Evolutionary conservation across 2,888 invertebrate genomes (phyloP).

Genomic region (Mermis nigrescens): DNA sequence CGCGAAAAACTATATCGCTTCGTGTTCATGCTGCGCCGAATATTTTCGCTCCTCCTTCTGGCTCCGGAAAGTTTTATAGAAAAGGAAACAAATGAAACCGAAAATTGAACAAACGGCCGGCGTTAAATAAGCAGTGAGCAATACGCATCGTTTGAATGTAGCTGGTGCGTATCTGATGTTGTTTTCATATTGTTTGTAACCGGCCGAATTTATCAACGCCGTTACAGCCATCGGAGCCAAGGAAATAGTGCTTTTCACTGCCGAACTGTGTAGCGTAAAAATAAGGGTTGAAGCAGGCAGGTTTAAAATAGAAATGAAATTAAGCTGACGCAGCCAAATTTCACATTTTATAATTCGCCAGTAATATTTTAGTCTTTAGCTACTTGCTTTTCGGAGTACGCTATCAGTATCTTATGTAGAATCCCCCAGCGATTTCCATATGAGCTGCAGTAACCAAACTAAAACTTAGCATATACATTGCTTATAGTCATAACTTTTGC

Average conservation of each 20-base stretch:
- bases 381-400: too few relatives aligned
- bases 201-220: not conserved
- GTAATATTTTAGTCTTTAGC: too few relatives aligned
- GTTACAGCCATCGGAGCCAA: not conserved
- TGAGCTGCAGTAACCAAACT: too few relatives aligned
- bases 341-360: too few relatives aligned
- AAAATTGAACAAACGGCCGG: not conserved
- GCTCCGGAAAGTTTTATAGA: not conserved
- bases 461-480: too few relatives aligned
- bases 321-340: too few relatives aligned
- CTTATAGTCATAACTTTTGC: too few relatives aligned
- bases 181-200: not conserved
- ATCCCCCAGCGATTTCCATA: too few relatives aligned
- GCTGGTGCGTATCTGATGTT: not conserved
- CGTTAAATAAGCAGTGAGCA: not conserved
- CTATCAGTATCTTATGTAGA: too few relatives aligned
- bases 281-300: not conserved
- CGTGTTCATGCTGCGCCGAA: too few relatives aligned
- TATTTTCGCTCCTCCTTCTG: too few relatives aligned
- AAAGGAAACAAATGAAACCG: not conserved
- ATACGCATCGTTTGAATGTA: not conserved
- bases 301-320: not conserved
- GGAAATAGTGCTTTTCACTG: not conserved
- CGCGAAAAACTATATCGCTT: too few relatives aligned
- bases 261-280: not conserved